Evolutionary conservation across 2,797 vertebrate genomes (phyloP).

Genomic region (Lophotriccus pileatus): DNA sequence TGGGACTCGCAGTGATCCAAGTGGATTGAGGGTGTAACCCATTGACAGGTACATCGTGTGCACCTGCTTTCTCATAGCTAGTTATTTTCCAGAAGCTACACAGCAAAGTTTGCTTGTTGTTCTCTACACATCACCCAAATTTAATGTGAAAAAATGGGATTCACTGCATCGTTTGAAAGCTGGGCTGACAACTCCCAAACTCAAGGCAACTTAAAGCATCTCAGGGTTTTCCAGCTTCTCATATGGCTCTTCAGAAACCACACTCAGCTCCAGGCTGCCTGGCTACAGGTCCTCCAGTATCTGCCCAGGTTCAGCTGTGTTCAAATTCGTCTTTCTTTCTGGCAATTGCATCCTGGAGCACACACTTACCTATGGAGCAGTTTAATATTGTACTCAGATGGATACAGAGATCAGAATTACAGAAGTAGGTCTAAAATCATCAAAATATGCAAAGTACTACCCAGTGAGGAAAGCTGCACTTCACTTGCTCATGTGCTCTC

Average conservation of each 20-base stretch:
- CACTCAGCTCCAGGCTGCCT: background rate
- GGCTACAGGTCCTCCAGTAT: background rate
- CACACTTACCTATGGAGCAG: fast-evolving
- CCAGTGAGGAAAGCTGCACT: background rate
- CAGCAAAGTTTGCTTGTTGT: background rate
- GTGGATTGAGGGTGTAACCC: background rate
- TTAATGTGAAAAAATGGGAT: background rate
- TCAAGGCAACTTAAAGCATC: background rate
- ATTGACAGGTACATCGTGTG: background rate
- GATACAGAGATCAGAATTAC: background rate
- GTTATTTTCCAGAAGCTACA: background rate
- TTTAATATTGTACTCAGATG: fast-evolving
- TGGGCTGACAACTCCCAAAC: background rate
- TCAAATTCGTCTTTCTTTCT: background rate
- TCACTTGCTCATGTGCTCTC: fast-evolving
- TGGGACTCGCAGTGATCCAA: background rate
- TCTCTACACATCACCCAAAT: background rate
- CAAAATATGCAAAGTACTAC: background rate
- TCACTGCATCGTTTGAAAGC: background rate
- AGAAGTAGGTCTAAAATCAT: fast-evolving
- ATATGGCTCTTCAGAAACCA: background rate
- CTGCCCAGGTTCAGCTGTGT: background rate
- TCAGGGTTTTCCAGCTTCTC: background rate
- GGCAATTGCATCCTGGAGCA: background rate
- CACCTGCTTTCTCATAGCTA: background rate